Conservation (phyloP, 2,797 vertebrate species). For the Microcaecilia unicolor region DNA sequence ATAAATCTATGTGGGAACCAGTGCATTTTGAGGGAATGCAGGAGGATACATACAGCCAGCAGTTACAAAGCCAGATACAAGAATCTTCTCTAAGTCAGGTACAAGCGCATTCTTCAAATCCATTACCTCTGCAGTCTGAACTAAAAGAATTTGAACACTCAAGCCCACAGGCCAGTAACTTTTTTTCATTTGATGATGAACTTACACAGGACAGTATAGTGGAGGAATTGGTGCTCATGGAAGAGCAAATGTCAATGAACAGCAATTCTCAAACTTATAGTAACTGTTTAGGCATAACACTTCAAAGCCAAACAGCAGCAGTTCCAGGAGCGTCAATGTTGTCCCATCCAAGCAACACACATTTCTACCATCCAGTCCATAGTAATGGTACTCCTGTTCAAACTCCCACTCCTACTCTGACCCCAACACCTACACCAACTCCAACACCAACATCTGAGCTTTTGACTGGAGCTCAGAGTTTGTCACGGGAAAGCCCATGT, state of each 20-base stretch:
- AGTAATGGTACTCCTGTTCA: conserved; percentile 72
- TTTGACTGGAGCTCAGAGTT: conserved; percentile 65
- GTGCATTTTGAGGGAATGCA: conserved; percentile 55
- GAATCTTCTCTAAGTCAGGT: conserved; percentile 54
- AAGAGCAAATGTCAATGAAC: conserved; percentile 94
- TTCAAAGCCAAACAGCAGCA: conserved; percentile 60
- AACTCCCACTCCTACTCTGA: conserved; percentile 73
- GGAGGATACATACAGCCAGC: conserved; percentile 48
- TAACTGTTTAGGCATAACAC: conserved; percentile 63
- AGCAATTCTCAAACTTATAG: conserved; percentile 67
- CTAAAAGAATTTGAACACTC: conserved; percentile 76
- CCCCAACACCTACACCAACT: conserved; percentile 72
- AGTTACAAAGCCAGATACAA: conserved; percentile 48
- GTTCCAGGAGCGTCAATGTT: conserved; percentile 55
- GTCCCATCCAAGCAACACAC: conserved; percentile 51
- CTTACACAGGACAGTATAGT: conserved; percentile 98
- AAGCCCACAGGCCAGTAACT: conserved; percentile 79
- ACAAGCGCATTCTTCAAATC: conserved; percentile 62
- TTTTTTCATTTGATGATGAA: conserved; percentile 90
- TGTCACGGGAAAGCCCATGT: conserved; percentile 84
- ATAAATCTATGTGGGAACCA: conserved; percentile 61
- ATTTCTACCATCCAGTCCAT: conserved; percentile 73
- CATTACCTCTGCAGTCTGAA: conserved; percentile 67
- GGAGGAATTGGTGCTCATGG: conserved; percentile 96
- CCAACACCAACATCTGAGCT: conserved; percentile 86